Evolutionary conservation across 35 echinoderm and acorn worm species (phyloP), one percentile per base, ranked within the genome.

Genomic region (Apostichopus parvimensis): DNA sequence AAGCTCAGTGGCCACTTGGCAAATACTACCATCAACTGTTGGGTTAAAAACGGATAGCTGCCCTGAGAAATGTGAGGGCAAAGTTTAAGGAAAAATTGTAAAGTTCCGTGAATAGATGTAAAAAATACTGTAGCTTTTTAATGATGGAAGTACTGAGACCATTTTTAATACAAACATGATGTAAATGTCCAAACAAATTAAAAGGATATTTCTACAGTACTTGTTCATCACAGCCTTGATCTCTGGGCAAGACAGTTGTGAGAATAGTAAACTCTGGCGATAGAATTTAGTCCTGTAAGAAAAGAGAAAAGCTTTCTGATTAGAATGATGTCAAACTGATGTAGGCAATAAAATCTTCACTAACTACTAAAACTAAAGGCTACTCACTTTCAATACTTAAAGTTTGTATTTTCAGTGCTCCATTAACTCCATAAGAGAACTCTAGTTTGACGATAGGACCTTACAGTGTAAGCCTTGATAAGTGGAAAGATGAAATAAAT

Each of bases 171-270:
- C 71, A 14, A 75, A 6, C 71, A 75, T 75, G 34, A 45, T 45
- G 34, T 45, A 3, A 45, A 45, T 4, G 34, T 45, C 34, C 3
- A 10, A 12, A 26, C 11, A 6, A 57, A 52, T n/a, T 8, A 53
- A 95, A 98, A 98, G 97, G 97, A 98, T 98, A 98, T 93, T 98
- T 24, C 59, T 56, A 88, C 97, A 95, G 28, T 98, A 85, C 62
- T 95, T 94, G 87, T 90, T 98, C 90, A 91, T 81, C 6, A 98
- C 91, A 60, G 97, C 90, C 55, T 96, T 98, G 54, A 98, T 87
- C 80, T 98, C 97, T 93, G 97, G 97, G 10, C 76, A 55, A 24
- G 57, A 17, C 1, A 96, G 72, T 61, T 64, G 77, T 18, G 92
- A 96, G 71, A 95, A 94, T 24, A 95, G 61, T 57, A 98, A 34